Conservation (phyloP, 2,797 vertebrate genomes). For the Dromococcyx pavoninus region DNA sequence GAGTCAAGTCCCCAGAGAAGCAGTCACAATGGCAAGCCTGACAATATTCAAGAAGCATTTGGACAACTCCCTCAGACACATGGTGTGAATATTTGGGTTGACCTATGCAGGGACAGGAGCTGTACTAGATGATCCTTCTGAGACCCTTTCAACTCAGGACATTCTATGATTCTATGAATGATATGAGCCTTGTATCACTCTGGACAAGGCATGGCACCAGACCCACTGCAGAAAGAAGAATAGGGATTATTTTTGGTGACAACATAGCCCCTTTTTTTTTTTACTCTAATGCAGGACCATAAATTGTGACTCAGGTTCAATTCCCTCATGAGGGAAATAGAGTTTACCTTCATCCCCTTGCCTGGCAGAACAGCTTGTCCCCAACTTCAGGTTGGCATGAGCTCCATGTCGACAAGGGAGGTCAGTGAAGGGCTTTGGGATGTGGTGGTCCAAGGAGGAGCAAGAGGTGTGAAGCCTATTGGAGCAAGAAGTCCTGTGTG, state of each 20-base stretch:
- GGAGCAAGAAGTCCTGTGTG: background rate
- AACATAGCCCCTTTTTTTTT: background rate
- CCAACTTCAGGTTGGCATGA: background rate
- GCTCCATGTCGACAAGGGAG: background rate
- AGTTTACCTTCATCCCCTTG: background rate
- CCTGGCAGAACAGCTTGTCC: background rate
- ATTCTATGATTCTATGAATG: too few species aligned
- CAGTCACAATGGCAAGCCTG: too few species aligned
- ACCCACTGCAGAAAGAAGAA: background rate
- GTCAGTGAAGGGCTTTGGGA: background rate
- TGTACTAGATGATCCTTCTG: too few species aligned
- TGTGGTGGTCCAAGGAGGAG: background rate
- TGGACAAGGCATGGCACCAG: background rate
- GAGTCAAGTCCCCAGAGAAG: too few species aligned
- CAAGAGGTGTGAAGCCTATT: background rate
- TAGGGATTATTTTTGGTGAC: background rate
- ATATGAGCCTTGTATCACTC: background rate
- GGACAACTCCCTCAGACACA: too few species aligned
- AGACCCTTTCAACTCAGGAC: too few species aligned
- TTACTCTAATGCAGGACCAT: background rate
- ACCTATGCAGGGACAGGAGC: too few species aligned
- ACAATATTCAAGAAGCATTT: too few species aligned
- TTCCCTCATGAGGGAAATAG: background rate
- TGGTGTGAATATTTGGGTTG: too few species aligned
- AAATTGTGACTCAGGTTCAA: rapidly evolving